phyloP scores from a whole-genome alignment of 2,113 vertebrate genomes.

The Macrotis lagotis region DNA sequence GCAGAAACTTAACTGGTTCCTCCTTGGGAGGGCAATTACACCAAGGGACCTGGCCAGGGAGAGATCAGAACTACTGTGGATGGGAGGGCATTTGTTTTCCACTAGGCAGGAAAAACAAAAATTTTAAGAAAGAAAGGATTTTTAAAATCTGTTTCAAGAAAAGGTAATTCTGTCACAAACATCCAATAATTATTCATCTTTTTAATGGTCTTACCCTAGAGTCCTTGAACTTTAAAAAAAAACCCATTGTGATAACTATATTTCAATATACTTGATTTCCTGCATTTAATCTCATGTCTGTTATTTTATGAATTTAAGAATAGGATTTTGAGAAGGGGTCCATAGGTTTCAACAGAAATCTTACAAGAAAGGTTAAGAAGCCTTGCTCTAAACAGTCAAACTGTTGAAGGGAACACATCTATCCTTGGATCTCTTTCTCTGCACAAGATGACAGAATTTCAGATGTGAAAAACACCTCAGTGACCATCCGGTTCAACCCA shows the following conservation, averaged over 20 bases:
- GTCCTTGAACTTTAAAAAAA: not conserved
- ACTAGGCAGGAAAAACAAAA: not conserved
- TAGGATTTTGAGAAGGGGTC: not conserved
- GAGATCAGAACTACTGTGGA: not conserved
- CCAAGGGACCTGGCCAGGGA: not conserved
- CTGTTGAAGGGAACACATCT: not conserved
- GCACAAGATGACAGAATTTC: not conserved
- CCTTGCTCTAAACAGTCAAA: not conserved
- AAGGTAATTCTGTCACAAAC: not conserved
- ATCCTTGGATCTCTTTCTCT: not conserved
- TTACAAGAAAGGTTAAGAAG: not conserved
- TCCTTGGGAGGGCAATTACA: not conserved
- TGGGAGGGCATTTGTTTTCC: fast-evolving
- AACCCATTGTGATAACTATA: not conserved
- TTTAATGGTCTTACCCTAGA: not conserved
- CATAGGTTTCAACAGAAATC: not conserved
- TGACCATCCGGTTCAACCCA: not conserved
- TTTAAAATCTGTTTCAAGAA: not conserved
- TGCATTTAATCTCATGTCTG: not conserved
- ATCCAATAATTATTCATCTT: not conserved
- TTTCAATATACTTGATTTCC: not conserved
- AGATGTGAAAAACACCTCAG: not conserved
- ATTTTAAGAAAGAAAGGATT: not conserved
- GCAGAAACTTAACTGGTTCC: not conserved
- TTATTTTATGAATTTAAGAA: not conserved